phyloP scores from a whole-genome alignment of 2,797 vertebrate genomes.

The Emydoidea blandingii region DNA sequence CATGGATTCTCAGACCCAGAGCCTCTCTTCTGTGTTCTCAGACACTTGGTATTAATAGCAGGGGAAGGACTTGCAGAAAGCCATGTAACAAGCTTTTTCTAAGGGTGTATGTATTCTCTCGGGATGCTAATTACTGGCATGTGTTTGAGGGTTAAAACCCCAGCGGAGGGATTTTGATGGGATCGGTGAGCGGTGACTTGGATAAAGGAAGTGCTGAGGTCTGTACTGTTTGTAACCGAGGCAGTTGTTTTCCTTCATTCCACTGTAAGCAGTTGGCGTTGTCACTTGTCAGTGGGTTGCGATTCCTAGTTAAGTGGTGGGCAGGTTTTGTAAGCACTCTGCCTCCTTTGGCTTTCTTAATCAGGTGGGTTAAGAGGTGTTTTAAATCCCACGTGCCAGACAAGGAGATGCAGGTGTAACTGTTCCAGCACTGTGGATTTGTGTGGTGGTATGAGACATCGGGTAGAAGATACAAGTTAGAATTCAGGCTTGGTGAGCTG shows the following conservation, averaged over 20 bases:
- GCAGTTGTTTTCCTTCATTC: slow-evolving; percentile 35
- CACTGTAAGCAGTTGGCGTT: slow-evolving; percentile 62
- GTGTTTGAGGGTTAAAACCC: slow-evolving; percentile 44
- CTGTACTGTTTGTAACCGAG: background rate
- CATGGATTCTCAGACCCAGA: background rate
- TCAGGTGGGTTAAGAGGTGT: slow-evolving; percentile 9
- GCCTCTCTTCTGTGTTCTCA: background rate
- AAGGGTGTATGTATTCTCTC: background rate
- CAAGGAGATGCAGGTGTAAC: background rate
- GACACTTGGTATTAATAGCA: background rate
- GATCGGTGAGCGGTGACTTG: slow-evolving; percentile 58
- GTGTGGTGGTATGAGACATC: background rate
- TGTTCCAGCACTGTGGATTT: background rate
- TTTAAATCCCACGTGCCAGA: background rate
- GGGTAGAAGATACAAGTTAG: background rate
- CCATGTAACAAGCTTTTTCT: background rate
- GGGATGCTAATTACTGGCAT: background rate
- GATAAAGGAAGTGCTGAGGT: slow-evolving; percentile 40
- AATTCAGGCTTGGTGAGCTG: background rate
- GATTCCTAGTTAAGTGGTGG: slow-evolving; percentile 47
- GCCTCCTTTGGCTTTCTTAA: slow-evolving; percentile 34
- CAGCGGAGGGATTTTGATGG: slow-evolving; percentile 65
- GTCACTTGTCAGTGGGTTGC: slow-evolving; percentile 48
- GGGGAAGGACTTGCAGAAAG: slow-evolving; percentile 7
- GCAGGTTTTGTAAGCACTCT: slow-evolving; percentile 29